Evolutionary conservation across 2,888 invertebrate species (phyloP).

Genomic region (Oxytorus armatus): DNA sequence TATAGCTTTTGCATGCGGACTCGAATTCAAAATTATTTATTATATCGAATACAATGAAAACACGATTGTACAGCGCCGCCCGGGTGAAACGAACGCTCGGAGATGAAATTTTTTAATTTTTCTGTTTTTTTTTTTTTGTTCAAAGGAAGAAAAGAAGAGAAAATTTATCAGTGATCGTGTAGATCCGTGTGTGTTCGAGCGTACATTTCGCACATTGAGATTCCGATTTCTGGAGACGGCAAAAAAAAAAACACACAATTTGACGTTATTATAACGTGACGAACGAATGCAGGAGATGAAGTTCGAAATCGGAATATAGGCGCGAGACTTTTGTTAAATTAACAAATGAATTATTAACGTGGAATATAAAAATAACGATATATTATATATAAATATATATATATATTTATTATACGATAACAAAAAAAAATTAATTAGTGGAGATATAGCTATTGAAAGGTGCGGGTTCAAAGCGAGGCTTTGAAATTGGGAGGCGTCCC

Average conservation of each 20-base stretch:
- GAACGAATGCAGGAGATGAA: constrained; percentile 4
- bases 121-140: not conserved
- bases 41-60: constrained; percentile 56
- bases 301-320: constrained; percentile 43
- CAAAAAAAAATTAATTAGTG: constrained; percentile 77
- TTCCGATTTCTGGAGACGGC: no score
- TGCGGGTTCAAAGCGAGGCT: constrained; percentile 77
- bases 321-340: constrained; percentile 67
- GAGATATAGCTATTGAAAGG: constrained; percentile 74
- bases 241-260: no score
- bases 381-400: constrained; percentile 74
- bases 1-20: constrained; percentile 79
- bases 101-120: not conserved
- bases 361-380: constrained; percentile 78
- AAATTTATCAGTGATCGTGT: not conserved
- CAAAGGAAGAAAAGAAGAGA: not conserved
- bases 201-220: not conserved
- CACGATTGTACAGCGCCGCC: constrained; percentile 60
- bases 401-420: constrained; percentile 82
- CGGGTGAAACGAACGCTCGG: constrained; percentile 11
- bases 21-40: constrained; percentile 72
- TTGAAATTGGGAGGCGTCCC: constrained; percentile 74
- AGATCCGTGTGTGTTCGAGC: constrained; percentile 4
- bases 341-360: constrained; percentile 81
- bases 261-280: no score